phyloP scores from a whole-genome alignment of 2,113 vertebrate species.

The Forbesichthys papilliferus region DNA sequence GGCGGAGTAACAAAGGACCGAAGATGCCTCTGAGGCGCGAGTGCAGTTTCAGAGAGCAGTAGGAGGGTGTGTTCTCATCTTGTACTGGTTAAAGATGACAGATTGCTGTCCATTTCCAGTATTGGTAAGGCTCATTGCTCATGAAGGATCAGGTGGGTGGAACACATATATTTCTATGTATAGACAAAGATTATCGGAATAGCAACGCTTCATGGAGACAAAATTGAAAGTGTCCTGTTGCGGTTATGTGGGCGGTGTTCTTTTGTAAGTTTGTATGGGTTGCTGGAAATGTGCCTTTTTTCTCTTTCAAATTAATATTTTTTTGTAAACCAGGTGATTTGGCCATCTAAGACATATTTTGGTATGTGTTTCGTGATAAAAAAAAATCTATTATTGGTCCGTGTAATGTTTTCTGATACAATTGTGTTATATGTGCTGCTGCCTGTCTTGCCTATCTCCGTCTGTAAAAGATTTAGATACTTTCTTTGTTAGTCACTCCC shows the following conservation, averaged over 20 bases:
- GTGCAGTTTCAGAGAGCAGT: constrained; percentile 47
- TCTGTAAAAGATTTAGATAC: too few relatives aligned
- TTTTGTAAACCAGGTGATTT: too few relatives aligned
- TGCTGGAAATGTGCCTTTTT: constrained; percentile 27
- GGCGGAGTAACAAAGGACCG: constrained; percentile 35
- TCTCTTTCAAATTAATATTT: background rate
- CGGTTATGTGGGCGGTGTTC: constrained; percentile 56
- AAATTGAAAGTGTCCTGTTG: constrained; percentile 48
- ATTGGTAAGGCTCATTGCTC: constrained; percentile 63
- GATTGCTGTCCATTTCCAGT: constrained; percentile 67
- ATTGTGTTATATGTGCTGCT: too few relatives aligned
- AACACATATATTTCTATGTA: constrained; percentile 37
- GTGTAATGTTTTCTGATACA: too few relatives aligned
- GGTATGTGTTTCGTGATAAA: too few relatives aligned
- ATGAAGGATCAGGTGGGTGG: constrained; percentile 62
- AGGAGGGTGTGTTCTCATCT: constrained; percentile 37
- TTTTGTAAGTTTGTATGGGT: constrained; percentile 39
- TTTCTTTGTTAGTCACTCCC: too few relatives aligned
- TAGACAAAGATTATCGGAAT: constrained; percentile 66
- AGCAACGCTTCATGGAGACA: constrained; percentile 49
- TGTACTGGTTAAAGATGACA: constrained; percentile 54
- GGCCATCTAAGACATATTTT: too few relatives aligned
- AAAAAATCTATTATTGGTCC: too few relatives aligned
- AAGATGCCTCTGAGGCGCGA: constrained; percentile 12
- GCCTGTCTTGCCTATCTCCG: too few relatives aligned